Evolutionary conservation across 92 coral and sea anemone genomes (phyloP).

Genomic region (Umimayanthus chanpuru): DNA sequence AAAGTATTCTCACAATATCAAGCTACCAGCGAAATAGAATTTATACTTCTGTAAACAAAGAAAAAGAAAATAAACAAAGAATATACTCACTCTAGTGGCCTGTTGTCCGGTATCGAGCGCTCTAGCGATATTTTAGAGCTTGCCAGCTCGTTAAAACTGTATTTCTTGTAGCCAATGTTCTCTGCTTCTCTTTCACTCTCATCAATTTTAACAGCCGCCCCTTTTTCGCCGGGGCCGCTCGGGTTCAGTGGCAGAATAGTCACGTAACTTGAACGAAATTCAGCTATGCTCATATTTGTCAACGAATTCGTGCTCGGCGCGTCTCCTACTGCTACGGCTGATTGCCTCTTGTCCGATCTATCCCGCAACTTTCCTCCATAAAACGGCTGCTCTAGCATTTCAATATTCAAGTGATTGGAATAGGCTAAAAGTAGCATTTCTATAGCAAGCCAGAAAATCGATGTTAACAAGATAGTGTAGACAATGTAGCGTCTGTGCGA

Average conservation of each 20-base stretch:
- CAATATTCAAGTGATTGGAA: conserved; percentile 66
- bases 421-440: conserved; percentile 71
- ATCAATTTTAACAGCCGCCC: conserved; percentile 56
- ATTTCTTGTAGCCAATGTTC: conserved; percentile 68
- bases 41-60: background rate
- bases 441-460: conserved; percentile 78
- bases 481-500: conserved; percentile 75
- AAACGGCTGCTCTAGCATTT: conserved; percentile 42
- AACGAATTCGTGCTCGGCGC: background rate
- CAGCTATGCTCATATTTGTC: conserved; percentile 52
- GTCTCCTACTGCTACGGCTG: background rate
- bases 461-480: conserved; percentile 71
- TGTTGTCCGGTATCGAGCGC: conserved; percentile 91
- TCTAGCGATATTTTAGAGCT: conserved; percentile 89
- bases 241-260: conserved; percentile 63
- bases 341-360: conserved; percentile 4
- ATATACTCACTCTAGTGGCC: conserved; percentile 80
- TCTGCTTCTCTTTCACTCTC: conserved; percentile 58
- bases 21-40: conserved; percentile 14
- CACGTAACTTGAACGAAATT: conserved; percentile 64
- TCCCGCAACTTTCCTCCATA: conserved; percentile 32
- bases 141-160: conserved; percentile 88
- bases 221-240: conserved; percentile 69
- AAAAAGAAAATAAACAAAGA: conserved; percentile 4
- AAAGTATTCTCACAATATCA: background rate